Evolutionary conservation across 2,888 invertebrate genomes (phyloP).

Genomic region (Eupelmus urozonus): DNA sequence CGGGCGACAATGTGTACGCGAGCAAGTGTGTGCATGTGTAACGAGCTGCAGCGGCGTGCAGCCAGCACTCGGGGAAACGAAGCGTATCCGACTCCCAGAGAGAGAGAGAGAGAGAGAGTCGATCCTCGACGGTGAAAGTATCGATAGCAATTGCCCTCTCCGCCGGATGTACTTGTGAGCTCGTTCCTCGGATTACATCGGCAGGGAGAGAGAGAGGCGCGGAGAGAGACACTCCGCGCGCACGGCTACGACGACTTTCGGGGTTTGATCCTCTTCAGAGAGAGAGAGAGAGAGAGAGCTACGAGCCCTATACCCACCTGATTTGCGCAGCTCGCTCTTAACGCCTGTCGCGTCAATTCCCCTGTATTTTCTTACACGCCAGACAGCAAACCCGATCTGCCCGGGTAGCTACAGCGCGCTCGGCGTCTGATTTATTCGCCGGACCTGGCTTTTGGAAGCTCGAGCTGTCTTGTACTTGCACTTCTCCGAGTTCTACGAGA

Average conservation of each 20-base stretch:
- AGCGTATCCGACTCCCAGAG: conserved; percentile 69
- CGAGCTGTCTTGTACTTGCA: too few species aligned
- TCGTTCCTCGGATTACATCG: conserved; percentile 39
- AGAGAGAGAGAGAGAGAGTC: conserved; percentile 48
- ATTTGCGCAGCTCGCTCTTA: neutral
- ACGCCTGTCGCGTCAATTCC: neutral
- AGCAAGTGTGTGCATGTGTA: conserved; percentile 41
- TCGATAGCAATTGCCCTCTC: conserved; percentile 72
- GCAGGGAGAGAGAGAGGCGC: conserved; percentile 1
- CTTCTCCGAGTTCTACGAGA: too few species aligned
- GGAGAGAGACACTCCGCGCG: too few species aligned
- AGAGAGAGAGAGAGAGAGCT: too few species aligned
- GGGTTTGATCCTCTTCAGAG: neutral
- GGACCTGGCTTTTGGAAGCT: too few species aligned
- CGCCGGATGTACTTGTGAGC: conserved; percentile 59
- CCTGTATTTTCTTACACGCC: conserved; percentile 3
- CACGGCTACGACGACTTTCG: conserved; percentile 4
- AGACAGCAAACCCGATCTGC: too few species aligned
- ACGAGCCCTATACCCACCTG: too few species aligned
- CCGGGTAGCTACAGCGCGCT: too few species aligned
- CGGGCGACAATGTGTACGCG: conserved; percentile 57
- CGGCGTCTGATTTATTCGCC: too few species aligned
- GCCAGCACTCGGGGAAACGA: conserved; percentile 67
- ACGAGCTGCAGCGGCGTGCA: conserved; percentile 12
- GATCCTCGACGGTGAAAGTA: conserved; percentile 64